Percentiles rank a stretch among this genome's conserved stretches.
phyloP scores from a whole-genome alignment of 2,888 invertebrate species.

The Tetragonula carbonaria region DNA sequence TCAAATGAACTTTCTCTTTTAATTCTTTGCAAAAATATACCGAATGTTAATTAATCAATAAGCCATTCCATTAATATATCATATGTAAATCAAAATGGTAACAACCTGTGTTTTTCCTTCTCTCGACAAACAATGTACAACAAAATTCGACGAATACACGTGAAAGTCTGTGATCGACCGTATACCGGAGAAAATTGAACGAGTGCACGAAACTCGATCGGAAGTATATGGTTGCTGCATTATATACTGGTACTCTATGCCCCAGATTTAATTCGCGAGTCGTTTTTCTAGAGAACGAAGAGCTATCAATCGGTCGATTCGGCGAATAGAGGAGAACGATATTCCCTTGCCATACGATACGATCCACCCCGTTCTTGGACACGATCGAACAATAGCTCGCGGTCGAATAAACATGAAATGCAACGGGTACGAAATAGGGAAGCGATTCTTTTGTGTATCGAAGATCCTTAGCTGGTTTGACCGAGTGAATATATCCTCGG shows the following conservation, averaged over 20 bases:
- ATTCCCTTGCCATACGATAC: conserved; percentile 37
- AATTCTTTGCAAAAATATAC: too few species aligned
- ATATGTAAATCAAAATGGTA: not conserved
- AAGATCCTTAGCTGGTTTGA: conserved; percentile 58
- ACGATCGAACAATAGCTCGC: conserved; percentile 64
- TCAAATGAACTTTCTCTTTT: too few species aligned
- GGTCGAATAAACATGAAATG: conserved; percentile 67
- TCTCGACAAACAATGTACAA: not conserved
- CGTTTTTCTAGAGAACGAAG: not conserved
- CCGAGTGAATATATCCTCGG: conserved; percentile 59
- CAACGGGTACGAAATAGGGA: conserved; percentile 65
- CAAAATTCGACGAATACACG: not conserved
- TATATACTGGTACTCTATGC: not conserved
- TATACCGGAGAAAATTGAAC: not conserved
- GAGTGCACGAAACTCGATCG: not conserved
- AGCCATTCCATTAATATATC: too few species aligned
- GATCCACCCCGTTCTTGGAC: not conserved
- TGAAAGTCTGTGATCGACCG: not conserved
- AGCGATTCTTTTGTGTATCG: conserved; percentile 70
- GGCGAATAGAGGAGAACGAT: conserved; percentile 46
- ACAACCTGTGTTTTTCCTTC: not conserved
- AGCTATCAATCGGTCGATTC: conserved; percentile 23
- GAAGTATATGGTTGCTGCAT: not conserved
- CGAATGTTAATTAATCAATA: too few species aligned
- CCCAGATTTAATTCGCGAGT: conserved; percentile 42